Evolutionary conservation across 2,113 vertebrate species (phyloP), one percentile per base, ranked within the genome.

Genomic region (Petrocephalus zakoni): DNA sequence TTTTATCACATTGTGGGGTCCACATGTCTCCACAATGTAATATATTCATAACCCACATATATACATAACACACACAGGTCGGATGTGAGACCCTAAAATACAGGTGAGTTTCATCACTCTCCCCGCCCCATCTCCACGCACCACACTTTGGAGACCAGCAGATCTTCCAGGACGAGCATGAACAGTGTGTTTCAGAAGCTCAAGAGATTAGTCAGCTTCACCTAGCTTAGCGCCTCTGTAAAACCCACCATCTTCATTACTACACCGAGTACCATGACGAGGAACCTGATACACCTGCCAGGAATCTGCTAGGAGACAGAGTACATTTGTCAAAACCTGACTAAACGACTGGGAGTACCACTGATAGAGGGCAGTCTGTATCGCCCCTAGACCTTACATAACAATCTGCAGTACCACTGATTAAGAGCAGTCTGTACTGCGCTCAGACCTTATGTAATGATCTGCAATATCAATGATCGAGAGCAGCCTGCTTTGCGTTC

Each of bases 361-460:
- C 37, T 61, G 56, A 87, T 21, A 10, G 34, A 47, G 86, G 58
- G 86, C 19, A 87, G 58, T 42, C 53, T n/a, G 56, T 46, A 61
- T 37, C 13, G 37, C 55, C n/a, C 42, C 46, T 56, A 61, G 21
- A 61, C 56, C 53, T 78, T 78, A 75, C 58, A 51, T n/a, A 72
- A 87, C 22, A 34, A 87, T 51, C 22, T 21, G 56, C 86, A 64
- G 86, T 29, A n/a, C 56, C 58, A 47, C 56, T 47, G 86, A 87
- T 21, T 47, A 19, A 47, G 86, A 61, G 56, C 19, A 87, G n/a
- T 42, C 42, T 46, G 86, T 46, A 61, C 55, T 3, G 37, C 22
- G n/a, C n/a, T 61, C 86, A 61, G 37, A 61, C 56, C 53, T 78
- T 78, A 87, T 42, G 46, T n/a, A 72, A 87, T 13, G n/a, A 87